phyloP scores from a whole-genome alignment of 2,113 vertebrate species.

The Phaethon lepturus region DNA sequence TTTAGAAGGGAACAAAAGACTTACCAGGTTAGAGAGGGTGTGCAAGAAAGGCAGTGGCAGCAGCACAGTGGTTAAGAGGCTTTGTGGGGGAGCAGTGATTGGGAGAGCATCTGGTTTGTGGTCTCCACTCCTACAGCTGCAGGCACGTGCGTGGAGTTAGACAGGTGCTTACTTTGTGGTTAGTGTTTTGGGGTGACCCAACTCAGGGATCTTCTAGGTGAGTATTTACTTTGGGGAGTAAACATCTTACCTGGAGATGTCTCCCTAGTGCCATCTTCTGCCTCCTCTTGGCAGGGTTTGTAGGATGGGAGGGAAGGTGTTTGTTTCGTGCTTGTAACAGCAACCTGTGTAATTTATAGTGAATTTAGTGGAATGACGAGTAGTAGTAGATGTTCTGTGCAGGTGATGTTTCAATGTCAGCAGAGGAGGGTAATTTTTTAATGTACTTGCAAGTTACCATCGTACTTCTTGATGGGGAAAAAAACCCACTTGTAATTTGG shows the following conservation, averaged over 20 bases:
- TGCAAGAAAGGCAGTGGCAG: background rate
- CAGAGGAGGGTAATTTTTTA: background rate
- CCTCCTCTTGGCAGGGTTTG: background rate
- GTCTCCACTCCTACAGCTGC: background rate
- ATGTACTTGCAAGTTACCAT: background rate
- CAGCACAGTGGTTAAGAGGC: background rate
- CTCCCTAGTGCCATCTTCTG: background rate
- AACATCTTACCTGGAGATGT: background rate
- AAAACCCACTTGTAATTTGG: background rate
- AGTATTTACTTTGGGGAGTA: background rate
- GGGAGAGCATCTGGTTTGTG: background rate
- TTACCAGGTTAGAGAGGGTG: background rate
- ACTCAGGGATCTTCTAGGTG: background rate
- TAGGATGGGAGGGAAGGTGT: background rate
- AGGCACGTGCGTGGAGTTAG: accelerated
- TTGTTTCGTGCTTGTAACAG: background rate
- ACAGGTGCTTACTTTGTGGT: background rate
- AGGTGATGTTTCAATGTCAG: background rate
- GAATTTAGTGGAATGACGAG: background rate
- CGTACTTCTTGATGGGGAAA: background rate
- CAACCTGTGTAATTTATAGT: background rate
- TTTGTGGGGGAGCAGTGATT: background rate
- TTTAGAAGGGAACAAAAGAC: background rate
- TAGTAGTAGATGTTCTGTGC: background rate
- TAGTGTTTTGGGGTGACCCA: background rate